Conservation (phyloP, 2,797 vertebrate genomes). For the Pelochelys cantorii region DNA sequence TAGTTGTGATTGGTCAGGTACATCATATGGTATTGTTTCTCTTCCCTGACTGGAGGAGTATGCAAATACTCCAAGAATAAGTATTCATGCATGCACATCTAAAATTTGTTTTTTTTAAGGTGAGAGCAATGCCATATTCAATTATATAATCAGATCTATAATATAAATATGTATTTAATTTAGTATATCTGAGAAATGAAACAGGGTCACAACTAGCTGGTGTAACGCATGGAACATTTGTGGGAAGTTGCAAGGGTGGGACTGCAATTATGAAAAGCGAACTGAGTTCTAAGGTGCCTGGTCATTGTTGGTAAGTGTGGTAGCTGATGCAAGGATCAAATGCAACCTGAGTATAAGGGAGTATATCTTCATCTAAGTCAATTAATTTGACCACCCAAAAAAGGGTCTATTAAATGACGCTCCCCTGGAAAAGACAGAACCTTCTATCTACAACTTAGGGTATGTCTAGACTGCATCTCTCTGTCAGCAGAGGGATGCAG, state of each 20-base stretch:
- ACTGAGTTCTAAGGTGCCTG: constrained; percentile 32
- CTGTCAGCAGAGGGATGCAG: too few species aligned
- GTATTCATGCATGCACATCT: constrained; percentile 62
- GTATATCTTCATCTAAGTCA: neutral
- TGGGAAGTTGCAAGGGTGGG: constrained; percentile 39
- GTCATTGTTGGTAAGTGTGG: neutral
- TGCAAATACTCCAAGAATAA: constrained; percentile 33
- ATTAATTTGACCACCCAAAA: rapidly evolving
- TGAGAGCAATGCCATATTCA: constrained; percentile 62
- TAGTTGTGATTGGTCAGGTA: constrained; percentile 48
- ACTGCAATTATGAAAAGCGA: constrained; percentile 1
- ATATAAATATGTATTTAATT: constrained; percentile 70
- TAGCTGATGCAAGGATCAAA: constrained; percentile 20
- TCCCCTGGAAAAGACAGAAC: neutral
- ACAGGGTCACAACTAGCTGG: constrained; percentile 63
- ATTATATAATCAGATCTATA: constrained; percentile 56
- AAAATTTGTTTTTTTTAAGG: constrained; percentile 60
- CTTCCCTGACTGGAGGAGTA: constrained; percentile 41
- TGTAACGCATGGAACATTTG: constrained; percentile 64
- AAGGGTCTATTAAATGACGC: rapidly evolving
- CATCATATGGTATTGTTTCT: constrained; percentile 30
- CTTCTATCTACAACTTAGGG: neutral
- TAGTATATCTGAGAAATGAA: constrained; percentile 56
- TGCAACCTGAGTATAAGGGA: neutral
- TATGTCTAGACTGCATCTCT: too few species aligned